Percentiles rank a stretch among this genome's conserved stretches.
phyloP scores from a whole-genome alignment of 2,888 invertebrate species.

The Stomorhina lunata region DNA sequence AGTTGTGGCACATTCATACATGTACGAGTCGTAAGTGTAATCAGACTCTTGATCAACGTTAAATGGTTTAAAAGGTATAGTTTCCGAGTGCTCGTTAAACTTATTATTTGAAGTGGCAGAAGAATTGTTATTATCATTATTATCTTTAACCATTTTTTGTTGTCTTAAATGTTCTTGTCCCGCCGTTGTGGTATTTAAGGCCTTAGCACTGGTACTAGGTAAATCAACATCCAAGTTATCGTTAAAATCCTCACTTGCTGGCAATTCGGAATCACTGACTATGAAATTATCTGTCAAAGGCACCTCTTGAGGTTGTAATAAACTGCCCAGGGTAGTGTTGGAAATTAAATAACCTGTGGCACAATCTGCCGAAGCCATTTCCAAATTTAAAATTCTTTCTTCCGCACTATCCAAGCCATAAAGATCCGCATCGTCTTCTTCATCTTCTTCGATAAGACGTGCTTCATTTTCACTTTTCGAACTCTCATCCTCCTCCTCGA shows the following conservation, averaged over 20 bases:
- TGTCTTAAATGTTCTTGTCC: constrained; percentile 46
- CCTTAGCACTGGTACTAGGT: constrained; percentile 74
- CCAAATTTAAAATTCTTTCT: constrained; percentile 66
- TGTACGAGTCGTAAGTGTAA: no score
- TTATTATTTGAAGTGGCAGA: constrained; percentile 20
- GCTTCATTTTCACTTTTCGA: constrained; percentile 68
- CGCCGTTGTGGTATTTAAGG: constrained; percentile 61
- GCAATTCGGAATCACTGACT: constrained; percentile 75
- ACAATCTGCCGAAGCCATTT: constrained; percentile 77
- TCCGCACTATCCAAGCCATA: constrained; percentile 67
- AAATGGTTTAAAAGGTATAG: no score
- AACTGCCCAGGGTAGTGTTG: constrained; percentile 79
- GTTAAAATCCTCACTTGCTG: constrained; percentile 42
- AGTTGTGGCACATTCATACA: no score
- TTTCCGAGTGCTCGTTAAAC: constrained; percentile 41
- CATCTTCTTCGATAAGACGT: constrained; percentile 54
- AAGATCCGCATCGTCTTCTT: constrained; percentile 65
- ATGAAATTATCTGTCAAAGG: constrained; percentile 79
- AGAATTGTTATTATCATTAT: constrained; percentile 47
- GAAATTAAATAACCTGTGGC: constrained; percentile 79
- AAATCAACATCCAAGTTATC: constrained; percentile 67
- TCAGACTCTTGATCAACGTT: no score
- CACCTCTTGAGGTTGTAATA: constrained; percentile 79
- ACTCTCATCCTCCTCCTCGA: constrained; percentile 67
- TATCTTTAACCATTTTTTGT: constrained; percentile 7